These are phyloP conservation scores for Vireo altiloquus DNA, from an alignment of 2,113 vertebrate genomes.

Conservation along the genomic window DNA sequence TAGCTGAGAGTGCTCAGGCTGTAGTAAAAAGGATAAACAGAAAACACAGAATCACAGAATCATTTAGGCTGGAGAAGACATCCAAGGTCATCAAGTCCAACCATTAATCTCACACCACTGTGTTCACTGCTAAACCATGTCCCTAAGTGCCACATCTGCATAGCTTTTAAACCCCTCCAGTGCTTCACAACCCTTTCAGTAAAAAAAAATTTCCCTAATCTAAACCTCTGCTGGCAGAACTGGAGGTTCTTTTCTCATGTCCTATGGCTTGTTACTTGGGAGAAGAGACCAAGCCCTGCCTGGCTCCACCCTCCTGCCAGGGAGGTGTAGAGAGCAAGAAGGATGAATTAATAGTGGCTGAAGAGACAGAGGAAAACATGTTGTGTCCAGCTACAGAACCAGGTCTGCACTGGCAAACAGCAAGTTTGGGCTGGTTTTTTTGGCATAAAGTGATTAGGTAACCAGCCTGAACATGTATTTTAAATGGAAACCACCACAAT, in stretches of 20 bases:
- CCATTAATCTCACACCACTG: not conserved
- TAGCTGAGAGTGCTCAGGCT: not conserved
- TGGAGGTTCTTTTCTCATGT: not conserved
- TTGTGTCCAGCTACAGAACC: not conserved
- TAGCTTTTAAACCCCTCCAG: not conserved
- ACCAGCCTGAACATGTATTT: not conserved
- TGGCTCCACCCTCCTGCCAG: not conserved
- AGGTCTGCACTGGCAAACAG: not conserved
- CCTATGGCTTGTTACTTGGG: not conserved
- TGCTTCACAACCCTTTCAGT: not conserved
- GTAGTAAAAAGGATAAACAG: constrained; percentile 13
- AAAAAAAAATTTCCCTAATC: not conserved
- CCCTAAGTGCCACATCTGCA: not conserved
- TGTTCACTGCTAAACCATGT: not conserved
- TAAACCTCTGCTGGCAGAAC: not conserved
- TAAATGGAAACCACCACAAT: not conserved
- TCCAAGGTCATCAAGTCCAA: not conserved
- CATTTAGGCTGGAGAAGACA: not conserved
- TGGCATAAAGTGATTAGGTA: not conserved
- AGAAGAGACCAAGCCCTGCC: not conserved
- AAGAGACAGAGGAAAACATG: not conserved
- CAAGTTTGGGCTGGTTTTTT: not conserved
- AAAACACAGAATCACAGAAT: not conserved
- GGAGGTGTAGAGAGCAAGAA: not conserved
- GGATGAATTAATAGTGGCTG: not conserved